Evolutionary conservation across 2,888 invertebrate species (phyloP).

Genomic region (Tinea pellionella): DNA sequence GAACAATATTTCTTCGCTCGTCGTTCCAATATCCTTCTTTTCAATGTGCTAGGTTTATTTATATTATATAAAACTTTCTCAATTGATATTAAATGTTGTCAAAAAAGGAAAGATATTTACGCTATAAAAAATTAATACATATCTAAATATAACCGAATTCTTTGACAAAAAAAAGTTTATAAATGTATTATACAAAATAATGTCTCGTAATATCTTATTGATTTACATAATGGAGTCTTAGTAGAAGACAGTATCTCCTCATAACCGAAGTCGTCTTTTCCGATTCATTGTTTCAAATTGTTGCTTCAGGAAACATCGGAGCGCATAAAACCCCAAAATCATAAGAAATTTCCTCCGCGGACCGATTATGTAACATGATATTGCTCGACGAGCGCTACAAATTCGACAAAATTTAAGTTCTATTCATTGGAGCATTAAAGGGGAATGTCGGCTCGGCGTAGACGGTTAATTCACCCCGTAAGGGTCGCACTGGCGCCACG

Average conservation of each 20-base stretch:
- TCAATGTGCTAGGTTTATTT: too few relatives aligned
- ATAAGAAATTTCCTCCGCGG: conserved; percentile 47
- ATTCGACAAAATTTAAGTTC: conserved; percentile 66
- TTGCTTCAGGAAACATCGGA: conserved; percentile 32
- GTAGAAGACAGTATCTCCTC: background rate
- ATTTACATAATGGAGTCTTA: background rate
- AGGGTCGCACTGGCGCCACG: conserved; percentile 63
- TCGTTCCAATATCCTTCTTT: too few relatives aligned
- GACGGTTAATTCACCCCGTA: conserved; percentile 67
- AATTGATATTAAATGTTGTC: too few relatives aligned
- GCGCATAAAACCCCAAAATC: conserved; percentile 54
- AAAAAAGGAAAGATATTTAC: too few relatives aligned
- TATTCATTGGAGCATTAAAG: conserved; percentile 55
- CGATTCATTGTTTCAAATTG: conserved; percentile 15
- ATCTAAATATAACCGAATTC: too few relatives aligned
- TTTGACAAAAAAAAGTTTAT: too few relatives aligned
- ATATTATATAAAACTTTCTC: too few relatives aligned
- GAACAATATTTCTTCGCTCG: background rate
- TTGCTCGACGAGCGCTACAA: conserved; percentile 45
- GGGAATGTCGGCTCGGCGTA: conserved; percentile 45
- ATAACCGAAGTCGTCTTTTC: background rate
- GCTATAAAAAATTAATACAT: too few relatives aligned
- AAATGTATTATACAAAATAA: too few relatives aligned
- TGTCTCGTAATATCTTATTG: background rate
- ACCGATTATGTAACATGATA: conserved; percentile 51